phyloP scores from a whole-genome alignment of 2,113 vertebrate species.

The Rhombomys opimus region DNA sequence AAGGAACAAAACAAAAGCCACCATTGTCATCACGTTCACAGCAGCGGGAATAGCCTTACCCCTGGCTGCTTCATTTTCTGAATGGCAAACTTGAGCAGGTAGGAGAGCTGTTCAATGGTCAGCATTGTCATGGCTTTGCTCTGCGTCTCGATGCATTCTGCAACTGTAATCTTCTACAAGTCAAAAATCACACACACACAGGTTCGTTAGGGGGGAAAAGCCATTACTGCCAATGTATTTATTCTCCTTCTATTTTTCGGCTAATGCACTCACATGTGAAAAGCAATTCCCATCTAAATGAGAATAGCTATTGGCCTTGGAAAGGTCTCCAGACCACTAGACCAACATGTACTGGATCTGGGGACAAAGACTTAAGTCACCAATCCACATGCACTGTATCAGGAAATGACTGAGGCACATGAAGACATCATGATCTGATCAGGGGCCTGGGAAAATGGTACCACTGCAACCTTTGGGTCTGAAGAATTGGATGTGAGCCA shows the following conservation, averaged over 20 bases:
- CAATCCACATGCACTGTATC: background rate
- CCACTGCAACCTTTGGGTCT: background rate
- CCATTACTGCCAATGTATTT: too few species aligned
- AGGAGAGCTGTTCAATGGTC: slow-evolving; percentile 97
- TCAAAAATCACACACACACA: slow-evolving; percentile 78
- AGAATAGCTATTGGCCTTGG: background rate
- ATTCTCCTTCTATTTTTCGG: background rate
- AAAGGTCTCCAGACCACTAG: background rate
- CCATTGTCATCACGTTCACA: background rate
- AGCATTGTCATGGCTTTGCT: slow-evolving; percentile 99
- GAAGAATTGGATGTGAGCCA: background rate
- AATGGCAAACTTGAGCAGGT: slow-evolving; percentile 99
- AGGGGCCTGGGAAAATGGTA: background rate
- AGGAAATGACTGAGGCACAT: background rate
- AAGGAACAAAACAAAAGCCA: background rate
- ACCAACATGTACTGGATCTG: background rate
- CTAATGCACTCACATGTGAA: background rate
- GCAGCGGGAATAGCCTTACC: slow-evolving; percentile 88
- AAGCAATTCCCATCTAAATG: background rate
- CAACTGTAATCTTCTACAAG: slow-evolving; percentile 98
- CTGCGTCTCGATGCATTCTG: slow-evolving; percentile 99
- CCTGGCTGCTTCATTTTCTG: slow-evolving; percentile 99
- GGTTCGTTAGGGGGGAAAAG: slow-evolving; percentile 73
- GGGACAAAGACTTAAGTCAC: background rate
- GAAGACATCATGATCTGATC: background rate